Evolutionary conservation across 2,113 vertebrate genomes (phyloP).

Genomic region (Rousettus leschenaultii): DNA sequence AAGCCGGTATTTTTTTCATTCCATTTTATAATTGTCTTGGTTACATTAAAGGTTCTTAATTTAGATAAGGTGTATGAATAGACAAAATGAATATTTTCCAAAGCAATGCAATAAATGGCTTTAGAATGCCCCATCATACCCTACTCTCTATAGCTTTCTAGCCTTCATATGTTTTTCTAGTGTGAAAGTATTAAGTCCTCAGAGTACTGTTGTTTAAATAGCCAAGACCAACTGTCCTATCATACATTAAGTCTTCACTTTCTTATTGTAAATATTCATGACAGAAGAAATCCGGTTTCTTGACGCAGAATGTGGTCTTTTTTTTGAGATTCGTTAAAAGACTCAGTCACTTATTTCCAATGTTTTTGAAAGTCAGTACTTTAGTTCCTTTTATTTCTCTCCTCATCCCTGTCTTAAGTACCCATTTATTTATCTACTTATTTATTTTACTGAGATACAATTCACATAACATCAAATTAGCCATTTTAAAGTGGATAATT

Average conservation of each 20-base stretch:
- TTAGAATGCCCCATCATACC: not conserved
- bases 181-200: not conserved
- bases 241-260: not conserved
- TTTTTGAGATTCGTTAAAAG: slow-evolving; percentile 23
- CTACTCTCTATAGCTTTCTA: not conserved
- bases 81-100: not conserved
- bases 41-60: not conserved
- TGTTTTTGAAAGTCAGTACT: not conserved
- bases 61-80: not conserved
- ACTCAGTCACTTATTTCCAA: not conserved
- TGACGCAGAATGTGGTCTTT: not conserved
- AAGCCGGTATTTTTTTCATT: not conserved
- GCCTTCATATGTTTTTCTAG: not conserved
- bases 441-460: not conserved
- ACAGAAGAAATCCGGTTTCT: not conserved
- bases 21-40: not conserved
- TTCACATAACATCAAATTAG: not conserved
- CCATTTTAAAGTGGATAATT: not conserved
- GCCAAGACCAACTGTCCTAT: not conserved
- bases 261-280: not conserved
- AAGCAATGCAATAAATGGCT: not conserved
- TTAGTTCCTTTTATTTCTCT: not conserved
- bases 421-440: not conserved
- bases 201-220: not conserved
- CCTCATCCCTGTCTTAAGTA: not conserved